Evolutionary conservation across 2,113 vertebrate genomes (phyloP).

Genomic region (Poeciliopsis turrubarensis): DNA sequence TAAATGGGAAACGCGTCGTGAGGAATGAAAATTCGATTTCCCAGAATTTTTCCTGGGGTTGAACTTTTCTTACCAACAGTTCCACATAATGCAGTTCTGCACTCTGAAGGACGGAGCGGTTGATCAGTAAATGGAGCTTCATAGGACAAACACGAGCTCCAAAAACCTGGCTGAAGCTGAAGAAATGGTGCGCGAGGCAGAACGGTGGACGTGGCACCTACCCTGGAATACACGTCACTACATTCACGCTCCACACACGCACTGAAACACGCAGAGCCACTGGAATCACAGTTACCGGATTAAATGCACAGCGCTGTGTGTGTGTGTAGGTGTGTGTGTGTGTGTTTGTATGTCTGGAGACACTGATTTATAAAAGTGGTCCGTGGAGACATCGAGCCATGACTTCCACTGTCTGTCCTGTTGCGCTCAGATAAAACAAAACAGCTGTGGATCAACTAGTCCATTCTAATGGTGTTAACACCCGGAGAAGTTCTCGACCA

Average conservation of each 20-base stretch:
- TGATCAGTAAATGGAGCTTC: not conserved
- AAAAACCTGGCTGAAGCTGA: not conserved
- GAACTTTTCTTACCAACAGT: too few species aligned
- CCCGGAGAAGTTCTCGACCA: conserved; percentile 30
- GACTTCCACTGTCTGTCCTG: not conserved
- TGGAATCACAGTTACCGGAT: not conserved
- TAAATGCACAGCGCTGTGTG: not conserved
- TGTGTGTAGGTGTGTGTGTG: too few species aligned
- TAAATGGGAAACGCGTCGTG: too few species aligned
- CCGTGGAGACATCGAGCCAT: not conserved
- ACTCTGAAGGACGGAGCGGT: too few species aligned
- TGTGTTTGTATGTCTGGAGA: not conserved
- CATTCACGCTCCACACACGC: conserved; percentile 36
- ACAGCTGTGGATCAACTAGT: conserved; percentile 29
- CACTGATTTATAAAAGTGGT: too few species aligned
- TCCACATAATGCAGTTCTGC: too few species aligned
- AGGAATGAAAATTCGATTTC: too few species aligned
- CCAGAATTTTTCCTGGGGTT: too few species aligned
- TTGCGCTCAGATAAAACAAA: not conserved
- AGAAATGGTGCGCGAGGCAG: conserved; percentile 42
- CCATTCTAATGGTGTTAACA: conserved; percentile 1
- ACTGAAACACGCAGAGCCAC: conserved; percentile 4
- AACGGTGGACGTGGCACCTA: conserved; percentile 76
- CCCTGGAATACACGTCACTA: conserved; percentile 69
- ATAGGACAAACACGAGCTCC: conserved; percentile 1